Evolutionary conservation across 37 sponge, comb jelly and placozoan genomes (phyloP).

Genomic region (Halichondria panicea): DNA sequence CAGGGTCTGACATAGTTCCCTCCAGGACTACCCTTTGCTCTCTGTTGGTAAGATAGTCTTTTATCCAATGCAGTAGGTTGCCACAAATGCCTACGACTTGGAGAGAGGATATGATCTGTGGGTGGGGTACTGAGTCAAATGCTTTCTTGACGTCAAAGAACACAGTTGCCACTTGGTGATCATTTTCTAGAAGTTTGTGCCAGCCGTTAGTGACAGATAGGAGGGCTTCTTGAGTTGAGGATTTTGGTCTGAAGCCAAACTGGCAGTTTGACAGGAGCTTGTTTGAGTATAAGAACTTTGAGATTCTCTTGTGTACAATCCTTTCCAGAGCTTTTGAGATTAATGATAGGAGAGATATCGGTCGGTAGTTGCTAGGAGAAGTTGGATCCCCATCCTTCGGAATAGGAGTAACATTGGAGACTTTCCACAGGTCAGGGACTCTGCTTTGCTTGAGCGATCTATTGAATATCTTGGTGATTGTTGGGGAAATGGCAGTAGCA

Average conservation of each 20-base stretch:
- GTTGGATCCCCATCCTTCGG: constrained; percentile 15
- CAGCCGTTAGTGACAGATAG: constrained; percentile 4
- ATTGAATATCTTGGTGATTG: too few relatives aligned
- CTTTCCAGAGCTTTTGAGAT: constrained; percentile 23
- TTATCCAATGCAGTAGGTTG: constrained; percentile 13
- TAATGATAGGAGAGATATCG: constrained; percentile 28
- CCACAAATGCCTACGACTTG: constrained; percentile 2
- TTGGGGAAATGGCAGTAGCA: too few relatives aligned
- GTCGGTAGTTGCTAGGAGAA: constrained; percentile 2
- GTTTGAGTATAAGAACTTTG: constrained; percentile 19
- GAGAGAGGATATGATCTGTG: neutral
- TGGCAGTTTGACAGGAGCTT: constrained; percentile 28
- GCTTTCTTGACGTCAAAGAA: too few relatives aligned
- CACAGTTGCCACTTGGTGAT: constrained; percentile 1
- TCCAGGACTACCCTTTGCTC: constrained; percentile 23
- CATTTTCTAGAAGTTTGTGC: neutral
- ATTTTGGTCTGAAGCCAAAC: constrained; percentile 23
- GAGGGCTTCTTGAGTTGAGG: constrained; percentile 23
- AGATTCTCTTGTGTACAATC: constrained; percentile 5
- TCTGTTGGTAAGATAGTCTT: constrained; percentile 15
- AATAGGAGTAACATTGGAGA: constrained; percentile 19
- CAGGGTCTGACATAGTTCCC: neutral
- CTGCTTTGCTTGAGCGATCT: too few relatives aligned
- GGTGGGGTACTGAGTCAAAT: constrained; percentile 16
- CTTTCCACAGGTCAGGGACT: too few relatives aligned